Evolutionary conservation across 2,888 invertebrate genomes (phyloP).

Genomic region (Nephrotoma flavescens): DNA sequence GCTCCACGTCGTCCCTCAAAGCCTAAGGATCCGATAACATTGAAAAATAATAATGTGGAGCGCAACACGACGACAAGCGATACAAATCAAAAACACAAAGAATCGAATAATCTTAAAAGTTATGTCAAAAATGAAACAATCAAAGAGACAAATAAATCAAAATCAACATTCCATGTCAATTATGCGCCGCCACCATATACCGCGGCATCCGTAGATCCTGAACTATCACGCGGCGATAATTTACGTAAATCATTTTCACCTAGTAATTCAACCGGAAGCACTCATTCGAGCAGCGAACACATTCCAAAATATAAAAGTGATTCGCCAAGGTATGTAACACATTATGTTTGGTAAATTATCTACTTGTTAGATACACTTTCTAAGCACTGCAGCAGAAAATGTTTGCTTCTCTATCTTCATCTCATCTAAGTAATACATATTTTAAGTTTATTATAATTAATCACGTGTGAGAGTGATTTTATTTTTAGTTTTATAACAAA

Average conservation of each 20-base stretch:
- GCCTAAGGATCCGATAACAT: background rate
- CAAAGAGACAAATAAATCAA: background rate
- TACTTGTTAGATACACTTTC: background rate
- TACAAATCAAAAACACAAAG: background rate
- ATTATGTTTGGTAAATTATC: background rate
- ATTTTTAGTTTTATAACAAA: background rate
- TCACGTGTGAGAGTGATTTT: background rate
- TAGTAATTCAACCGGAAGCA: background rate
- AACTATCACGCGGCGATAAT: background rate
- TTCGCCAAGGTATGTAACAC: background rate
- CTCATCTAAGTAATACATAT: background rate
- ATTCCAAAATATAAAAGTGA: background rate
- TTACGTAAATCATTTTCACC: background rate
- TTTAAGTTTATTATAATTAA: background rate
- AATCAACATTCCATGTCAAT: background rate
- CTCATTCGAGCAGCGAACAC: background rate
- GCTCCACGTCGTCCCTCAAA: background rate
- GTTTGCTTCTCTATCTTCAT: background rate
- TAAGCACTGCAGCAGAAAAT: background rate
- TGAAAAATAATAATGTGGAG: background rate
- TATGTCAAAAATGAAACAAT: background rate
- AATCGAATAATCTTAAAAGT: background rate
- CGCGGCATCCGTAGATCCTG: background rate
- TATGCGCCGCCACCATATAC: background rate
- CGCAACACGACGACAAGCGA: background rate